These are phyloP conservation scores for Drosophila funebris DNA, from an alignment of 1,140 invertebrate genomes.

Conservation along the genomic window DNA sequence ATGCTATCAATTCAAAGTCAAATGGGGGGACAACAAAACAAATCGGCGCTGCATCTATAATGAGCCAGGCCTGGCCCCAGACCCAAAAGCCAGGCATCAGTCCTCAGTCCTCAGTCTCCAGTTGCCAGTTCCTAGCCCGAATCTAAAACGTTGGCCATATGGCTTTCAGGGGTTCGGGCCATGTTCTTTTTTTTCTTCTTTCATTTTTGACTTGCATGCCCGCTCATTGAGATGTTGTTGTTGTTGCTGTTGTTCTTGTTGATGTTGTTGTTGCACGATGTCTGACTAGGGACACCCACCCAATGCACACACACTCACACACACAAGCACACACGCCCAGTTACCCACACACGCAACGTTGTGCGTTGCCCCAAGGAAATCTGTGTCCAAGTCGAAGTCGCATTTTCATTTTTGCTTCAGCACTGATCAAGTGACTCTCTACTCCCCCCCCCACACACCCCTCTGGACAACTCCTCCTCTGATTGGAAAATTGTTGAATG, in stretches of 20 bases:
- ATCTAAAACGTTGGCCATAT: constrained; percentile 36
- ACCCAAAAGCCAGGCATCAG: constrained; percentile 9
- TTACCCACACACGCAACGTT: constrained; percentile 32
- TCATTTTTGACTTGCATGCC: constrained; percentile 13
- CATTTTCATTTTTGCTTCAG: constrained; percentile 38
- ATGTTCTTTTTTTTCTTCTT: neutral
- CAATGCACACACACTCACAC: constrained; percentile 43
- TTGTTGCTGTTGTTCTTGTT: constrained; percentile 32
- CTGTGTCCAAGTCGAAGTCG: constrained; percentile 27
- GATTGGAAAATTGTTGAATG: constrained; percentile 60
- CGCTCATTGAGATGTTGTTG: constrained; percentile 45
- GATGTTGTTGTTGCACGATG: constrained; percentile 45
- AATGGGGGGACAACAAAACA: constrained; percentile 81
- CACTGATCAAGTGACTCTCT: constrained; percentile 15
- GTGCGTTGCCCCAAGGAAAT: constrained; percentile 38
- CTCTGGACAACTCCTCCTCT: neutral
- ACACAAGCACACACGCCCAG: constrained; percentile 10
- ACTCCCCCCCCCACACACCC: neutral
- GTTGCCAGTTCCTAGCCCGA: neutral
- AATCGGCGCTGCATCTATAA: constrained; percentile 82
- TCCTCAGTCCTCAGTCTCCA: neutral
- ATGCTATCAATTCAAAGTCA: constrained; percentile 82
- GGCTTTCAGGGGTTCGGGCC: constrained; percentile 26
- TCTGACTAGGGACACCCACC: constrained; percentile 61
- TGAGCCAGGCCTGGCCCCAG: constrained; percentile 32